Conservation (phyloP, 2,113 vertebrate genomes). For the Rallus limicola region DNA sequence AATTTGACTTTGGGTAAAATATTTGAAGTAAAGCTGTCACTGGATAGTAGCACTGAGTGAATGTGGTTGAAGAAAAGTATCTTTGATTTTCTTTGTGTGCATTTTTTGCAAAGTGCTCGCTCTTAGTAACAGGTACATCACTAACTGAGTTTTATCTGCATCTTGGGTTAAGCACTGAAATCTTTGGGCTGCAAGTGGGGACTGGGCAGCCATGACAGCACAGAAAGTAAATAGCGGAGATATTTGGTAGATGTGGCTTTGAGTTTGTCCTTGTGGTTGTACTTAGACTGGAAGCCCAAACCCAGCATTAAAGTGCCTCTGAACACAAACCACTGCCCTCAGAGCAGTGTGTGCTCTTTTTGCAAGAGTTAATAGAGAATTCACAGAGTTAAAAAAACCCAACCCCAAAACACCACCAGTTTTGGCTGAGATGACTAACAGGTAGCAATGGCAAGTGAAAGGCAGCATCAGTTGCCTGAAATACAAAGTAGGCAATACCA, state of each 20-base stretch:
- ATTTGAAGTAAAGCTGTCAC: background rate
- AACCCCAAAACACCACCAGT: background rate
- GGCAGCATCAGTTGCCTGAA: background rate
- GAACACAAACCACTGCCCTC: background rate
- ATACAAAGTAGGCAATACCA: background rate
- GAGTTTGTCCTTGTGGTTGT: background rate
- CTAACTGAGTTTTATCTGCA: background rate
- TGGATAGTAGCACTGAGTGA: background rate
- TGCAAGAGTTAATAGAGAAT: background rate
- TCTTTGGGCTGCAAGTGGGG: background rate
- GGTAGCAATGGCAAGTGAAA: background rate
- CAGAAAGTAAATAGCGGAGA: background rate
- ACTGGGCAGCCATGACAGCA: background rate
- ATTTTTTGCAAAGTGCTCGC: background rate
- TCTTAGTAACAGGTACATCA: background rate
- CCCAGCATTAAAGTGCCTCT: background rate
- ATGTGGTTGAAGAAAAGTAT: background rate
- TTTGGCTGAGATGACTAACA: background rate
- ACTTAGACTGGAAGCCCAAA: background rate
- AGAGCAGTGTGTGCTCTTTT: background rate
- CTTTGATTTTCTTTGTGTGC: background rate
- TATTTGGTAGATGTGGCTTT: background rate
- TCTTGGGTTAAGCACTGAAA: background rate
- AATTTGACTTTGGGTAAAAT: background rate
- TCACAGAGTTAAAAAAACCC: background rate